Percentiles rank a stretch among this genome's conserved stretches.
phyloP scores from a whole-genome alignment of 2,797 vertebrate species.

The Chelon labrosus region DNA sequence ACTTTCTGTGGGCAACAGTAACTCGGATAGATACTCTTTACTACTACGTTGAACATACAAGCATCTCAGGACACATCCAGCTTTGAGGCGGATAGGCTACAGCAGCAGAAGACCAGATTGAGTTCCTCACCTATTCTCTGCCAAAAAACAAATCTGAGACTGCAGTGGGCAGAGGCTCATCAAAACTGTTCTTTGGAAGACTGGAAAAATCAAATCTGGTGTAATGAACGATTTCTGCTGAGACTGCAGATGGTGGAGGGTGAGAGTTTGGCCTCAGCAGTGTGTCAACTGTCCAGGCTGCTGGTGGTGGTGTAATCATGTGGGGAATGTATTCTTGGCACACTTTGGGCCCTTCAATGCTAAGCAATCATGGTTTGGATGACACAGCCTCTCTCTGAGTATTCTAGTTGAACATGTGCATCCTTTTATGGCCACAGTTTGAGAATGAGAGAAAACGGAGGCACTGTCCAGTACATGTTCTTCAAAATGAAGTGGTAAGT shows the following conservation, averaged over 20 bases:
- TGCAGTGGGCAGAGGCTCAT: neutral
- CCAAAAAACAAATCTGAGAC: neutral
- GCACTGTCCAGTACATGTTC: too few species aligned
- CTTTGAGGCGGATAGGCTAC: neutral
- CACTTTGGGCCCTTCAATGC: neutral
- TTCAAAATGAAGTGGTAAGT: too few species aligned
- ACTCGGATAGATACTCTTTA: neutral
- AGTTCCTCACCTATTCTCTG: neutral
- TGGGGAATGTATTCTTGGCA: slow-evolving; percentile 4
- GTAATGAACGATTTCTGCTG: neutral
- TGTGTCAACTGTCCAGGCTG: slow-evolving; percentile 3
- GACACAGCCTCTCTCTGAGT: neutral
- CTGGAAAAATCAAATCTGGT: neutral
- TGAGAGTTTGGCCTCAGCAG: slow-evolving; percentile 10
- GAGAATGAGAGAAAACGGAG: too few species aligned
- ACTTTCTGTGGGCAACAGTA: neutral
- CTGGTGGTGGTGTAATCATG: neutral
- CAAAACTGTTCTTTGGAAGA: neutral
- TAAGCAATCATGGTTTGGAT: neutral
- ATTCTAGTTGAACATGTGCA: neutral
- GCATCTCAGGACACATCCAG: neutral
- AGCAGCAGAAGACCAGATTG: neutral
- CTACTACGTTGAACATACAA: neutral
- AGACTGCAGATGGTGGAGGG: slow-evolving; percentile 8
- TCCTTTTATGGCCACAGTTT: neutral